A percentile compares a stretch with the other conserved stretches of the same genome.
Conservation (phyloP, 1,140 invertebrate genomes). For the Drosophila tani region DNA sequence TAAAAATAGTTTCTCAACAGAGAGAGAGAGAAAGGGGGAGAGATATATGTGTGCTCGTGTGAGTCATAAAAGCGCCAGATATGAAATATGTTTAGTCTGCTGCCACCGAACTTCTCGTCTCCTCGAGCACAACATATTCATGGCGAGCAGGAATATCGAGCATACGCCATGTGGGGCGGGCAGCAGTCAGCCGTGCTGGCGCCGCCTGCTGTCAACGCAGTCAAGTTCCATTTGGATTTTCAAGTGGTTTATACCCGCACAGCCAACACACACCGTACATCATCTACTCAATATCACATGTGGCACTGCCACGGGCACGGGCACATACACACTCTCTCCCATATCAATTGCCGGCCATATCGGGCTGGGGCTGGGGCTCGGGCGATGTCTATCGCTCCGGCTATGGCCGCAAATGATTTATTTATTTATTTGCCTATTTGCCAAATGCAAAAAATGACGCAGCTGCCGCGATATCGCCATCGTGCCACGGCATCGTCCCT, state of each 20-base stretch:
- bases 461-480: conserved; percentile 61
- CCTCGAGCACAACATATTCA: conserved; percentile 20
- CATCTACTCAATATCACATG: conserved; percentile 18
- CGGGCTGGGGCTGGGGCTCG: conserved; percentile 8
- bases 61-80: conserved; percentile 35
- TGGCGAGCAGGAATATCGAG: conserved; percentile 54
- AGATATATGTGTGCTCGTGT: conserved; percentile 18
- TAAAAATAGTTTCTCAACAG: conserved; percentile 51
- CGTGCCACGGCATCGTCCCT: conserved; percentile 5
- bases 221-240: conserved; percentile 70
- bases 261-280: conserved; percentile 12
- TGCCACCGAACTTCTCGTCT: background rate
- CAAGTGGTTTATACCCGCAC: conserved; percentile 50
- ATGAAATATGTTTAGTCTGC: conserved; percentile 56
- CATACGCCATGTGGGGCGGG: conserved; percentile 57
- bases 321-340: background rate
- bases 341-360: conserved; percentile 43
- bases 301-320: background rate
- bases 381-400: conserved; percentile 51
- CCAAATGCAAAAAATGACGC: conserved; percentile 69
- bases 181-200: conserved; percentile 54
- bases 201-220: conserved; percentile 56
- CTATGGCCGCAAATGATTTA: conserved; percentile 75
- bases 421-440: conserved; percentile 82
- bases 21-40: background rate